phyloP scores from a whole-genome alignment of 2,888 invertebrate species.

The Psylliodes chrysocephalus region DNA sequence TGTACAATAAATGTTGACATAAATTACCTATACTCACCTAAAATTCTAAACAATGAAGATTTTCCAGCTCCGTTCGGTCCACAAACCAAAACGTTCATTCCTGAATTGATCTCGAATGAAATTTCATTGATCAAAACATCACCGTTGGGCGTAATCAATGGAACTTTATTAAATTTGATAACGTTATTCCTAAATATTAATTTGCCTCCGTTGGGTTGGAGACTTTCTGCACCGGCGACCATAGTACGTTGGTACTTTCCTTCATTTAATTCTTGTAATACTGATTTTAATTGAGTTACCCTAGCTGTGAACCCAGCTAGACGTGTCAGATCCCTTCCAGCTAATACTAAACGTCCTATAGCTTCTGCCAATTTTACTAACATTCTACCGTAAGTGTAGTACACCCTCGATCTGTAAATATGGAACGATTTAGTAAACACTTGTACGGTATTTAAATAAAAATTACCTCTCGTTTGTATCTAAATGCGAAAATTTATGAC shows the following conservation, averaged over 20 bases:
- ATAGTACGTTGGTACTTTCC: constrained; percentile 79
- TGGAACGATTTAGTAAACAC: background rate
- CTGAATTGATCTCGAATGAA: constrained; percentile 86
- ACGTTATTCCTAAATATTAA: constrained; percentile 88
- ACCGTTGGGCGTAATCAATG: constrained; percentile 97
- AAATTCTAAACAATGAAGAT: constrained; percentile 93
- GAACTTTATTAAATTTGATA: constrained; percentile 91
- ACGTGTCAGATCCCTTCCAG: constrained; percentile 93
- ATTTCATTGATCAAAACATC: constrained; percentile 92
- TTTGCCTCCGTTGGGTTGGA: constrained; percentile 78
- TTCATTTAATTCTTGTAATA: constrained; percentile 83
- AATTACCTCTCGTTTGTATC: constrained; percentile 24
- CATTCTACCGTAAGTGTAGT: constrained; percentile 98
- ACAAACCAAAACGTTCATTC: constrained; percentile 97
- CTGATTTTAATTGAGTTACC: constrained; percentile 88
- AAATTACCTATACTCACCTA: constrained; percentile 75
- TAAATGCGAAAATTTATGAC: constrained; percentile 67
- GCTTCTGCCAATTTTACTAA: constrained; percentile 96
- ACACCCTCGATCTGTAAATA: constrained; percentile 74
- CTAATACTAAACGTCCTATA: constrained; percentile 92
- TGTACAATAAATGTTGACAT: too few relatives aligned
- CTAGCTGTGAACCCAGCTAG: constrained; percentile 94
- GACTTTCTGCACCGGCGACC: constrained; percentile 65
- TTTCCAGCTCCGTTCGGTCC: constrained; percentile 99
- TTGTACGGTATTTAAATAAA: too few relatives aligned